Conservation (phyloP, 2,113 vertebrate species). For the Pionites leucogaster region DNA sequence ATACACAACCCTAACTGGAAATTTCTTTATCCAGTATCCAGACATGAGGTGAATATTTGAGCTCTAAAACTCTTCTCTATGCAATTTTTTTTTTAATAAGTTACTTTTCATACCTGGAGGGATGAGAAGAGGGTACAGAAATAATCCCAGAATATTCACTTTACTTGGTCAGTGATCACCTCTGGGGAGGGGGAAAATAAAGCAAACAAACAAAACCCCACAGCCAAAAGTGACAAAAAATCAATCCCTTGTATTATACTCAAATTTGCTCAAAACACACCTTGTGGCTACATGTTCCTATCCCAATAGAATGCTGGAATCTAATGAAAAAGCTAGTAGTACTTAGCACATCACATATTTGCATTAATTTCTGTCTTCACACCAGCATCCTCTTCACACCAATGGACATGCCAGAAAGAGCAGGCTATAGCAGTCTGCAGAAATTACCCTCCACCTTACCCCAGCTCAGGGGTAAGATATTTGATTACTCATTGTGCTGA, state of each 20-base stretch:
- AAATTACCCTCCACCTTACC: background rate
- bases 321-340: background rate
- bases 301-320: background rate
- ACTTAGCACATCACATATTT: background rate
- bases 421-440: background rate
- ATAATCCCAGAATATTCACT: background rate
- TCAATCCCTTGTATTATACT: background rate
- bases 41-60: background rate
- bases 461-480: background rate
- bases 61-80: background rate
- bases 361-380: background rate
- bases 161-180: background rate
- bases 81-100: background rate
- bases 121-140: background rate
- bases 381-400: background rate
- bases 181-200: rapidly evolving
- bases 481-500: background rate
- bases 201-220: background rate
- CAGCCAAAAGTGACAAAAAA: background rate
- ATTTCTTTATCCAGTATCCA: background rate
- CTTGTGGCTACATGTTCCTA: background rate
- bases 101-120: background rate
- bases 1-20: background rate
- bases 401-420: background rate
- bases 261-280: background rate